phyloP scores from a whole-genome alignment of 2,888 invertebrate species.

The Polia nebulosa region DNA sequence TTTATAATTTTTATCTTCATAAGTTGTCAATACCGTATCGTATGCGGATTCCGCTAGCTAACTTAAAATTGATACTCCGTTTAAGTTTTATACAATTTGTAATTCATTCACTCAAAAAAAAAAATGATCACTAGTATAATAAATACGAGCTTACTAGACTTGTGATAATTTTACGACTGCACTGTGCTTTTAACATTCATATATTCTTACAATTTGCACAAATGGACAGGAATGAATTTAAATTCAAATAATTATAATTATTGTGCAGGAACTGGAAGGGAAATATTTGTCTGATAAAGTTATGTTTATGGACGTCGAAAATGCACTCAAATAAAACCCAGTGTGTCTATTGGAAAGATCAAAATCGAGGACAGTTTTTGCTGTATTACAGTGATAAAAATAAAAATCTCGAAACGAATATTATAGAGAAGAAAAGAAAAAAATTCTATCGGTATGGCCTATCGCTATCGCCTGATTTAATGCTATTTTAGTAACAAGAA shows the following conservation, averaged over 20 bases:
- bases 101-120: slow-evolving; percentile 26
- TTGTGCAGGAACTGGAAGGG: slow-evolving; percentile 34
- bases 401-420: no score
- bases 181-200: slow-evolving; percentile 31
- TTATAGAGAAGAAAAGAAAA: no score
- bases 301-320: slow-evolving; percentile 23
- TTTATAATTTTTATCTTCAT: neutral
- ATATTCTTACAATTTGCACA: slow-evolving; percentile 25
- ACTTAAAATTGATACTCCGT: neutral
- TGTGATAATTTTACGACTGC: slow-evolving; percentile 50
- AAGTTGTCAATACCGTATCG: neutral
- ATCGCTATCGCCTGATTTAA: no score
- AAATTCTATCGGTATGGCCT: no score
- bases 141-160: slow-evolving; percentile 53
- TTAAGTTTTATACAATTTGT: slow-evolving; percentile 8
- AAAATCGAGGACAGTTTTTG: no score
- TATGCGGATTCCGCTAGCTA: neutral
- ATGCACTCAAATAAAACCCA: neutral
- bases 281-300: neutral
- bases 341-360: no score
- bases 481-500: neutral
- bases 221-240: slow-evolving; percentile 10
- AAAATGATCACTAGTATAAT: no score
- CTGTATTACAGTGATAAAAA: no score
- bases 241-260: neutral